phyloP scores from a whole-genome alignment of 2,113 vertebrate species.

The Ailuropoda melanoleuca region DNA sequence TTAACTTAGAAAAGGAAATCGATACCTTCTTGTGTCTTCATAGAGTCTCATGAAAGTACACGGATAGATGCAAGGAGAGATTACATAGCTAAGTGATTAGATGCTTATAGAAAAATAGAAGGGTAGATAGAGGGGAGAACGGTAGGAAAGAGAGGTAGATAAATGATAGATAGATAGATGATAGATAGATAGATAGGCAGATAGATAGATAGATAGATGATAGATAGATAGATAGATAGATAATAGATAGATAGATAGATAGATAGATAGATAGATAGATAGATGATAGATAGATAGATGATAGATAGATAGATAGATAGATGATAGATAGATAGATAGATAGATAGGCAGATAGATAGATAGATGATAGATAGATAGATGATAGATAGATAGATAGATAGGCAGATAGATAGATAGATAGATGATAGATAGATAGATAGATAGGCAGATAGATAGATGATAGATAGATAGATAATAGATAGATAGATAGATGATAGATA shows the following conservation, averaged over 20 bases:
- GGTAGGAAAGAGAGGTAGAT: background rate
- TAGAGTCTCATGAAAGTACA: background rate
- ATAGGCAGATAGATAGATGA: background rate
- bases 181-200: too few species aligned
- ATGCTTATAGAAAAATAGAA: background rate
- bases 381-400: background rate
- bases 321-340: too few species aligned
- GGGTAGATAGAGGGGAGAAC: background rate
- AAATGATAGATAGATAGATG: background rate
- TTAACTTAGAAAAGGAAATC: constrained; percentile 7
- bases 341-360: background rate
- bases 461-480: background rate
- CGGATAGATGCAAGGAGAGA: background rate
- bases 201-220: background rate
- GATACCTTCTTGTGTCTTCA: background rate
- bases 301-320: background rate
- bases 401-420: too few species aligned
- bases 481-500: background rate
- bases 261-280: background rate
- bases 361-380: background rate
- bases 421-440: background rate
- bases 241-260: background rate
- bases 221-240: background rate
- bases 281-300: background rate
- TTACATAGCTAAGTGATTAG: background rate